These are phyloP conservation scores for Stegastes partitus DNA, from an alignment of 2,113 vertebrate species.

Conservation along the genomic window DNA sequence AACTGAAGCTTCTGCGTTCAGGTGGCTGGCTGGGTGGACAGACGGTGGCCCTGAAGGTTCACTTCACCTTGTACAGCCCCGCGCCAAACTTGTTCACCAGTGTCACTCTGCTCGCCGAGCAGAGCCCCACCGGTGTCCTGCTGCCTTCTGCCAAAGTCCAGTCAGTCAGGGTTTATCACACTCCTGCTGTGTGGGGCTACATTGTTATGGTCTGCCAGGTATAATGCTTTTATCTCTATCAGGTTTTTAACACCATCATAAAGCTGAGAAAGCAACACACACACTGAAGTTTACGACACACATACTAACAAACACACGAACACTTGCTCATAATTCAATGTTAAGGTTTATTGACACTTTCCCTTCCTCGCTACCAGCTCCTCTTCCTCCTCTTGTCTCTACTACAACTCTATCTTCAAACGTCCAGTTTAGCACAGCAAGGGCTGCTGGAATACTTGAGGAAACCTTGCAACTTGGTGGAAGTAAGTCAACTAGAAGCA, in stretches of 20 bases:
- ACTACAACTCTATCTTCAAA: conserved; percentile 77
- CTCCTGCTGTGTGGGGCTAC: conserved; percentile 51
- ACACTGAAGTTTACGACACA: too few relatives aligned
- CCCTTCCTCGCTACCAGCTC: conserved; percentile 72
- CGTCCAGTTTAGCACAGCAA: conserved; percentile 63
- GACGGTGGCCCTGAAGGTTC: conserved; percentile 70
- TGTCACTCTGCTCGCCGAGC: conserved; percentile 74
- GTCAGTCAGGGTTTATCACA: conserved; percentile 74
- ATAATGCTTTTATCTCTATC: conserved; percentile 3
- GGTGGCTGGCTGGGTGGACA: conserved; percentile 67
- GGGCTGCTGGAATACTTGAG: conserved; percentile 76
- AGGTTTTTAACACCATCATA: neutral
- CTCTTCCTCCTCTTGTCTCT: conserved; percentile 82
- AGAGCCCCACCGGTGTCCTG: conserved; percentile 42
- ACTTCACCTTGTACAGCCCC: conserved; percentile 83
- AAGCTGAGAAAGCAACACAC: too few relatives aligned
- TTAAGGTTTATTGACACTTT: neutral
- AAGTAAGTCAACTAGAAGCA: conserved; percentile 76
- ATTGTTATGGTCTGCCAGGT: conserved; percentile 79
- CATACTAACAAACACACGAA: too few relatives aligned
- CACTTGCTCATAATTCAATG: too few relatives aligned
- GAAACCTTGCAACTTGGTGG: conserved; percentile 79
- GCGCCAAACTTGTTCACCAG: conserved; percentile 79
- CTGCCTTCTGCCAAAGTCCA: conserved; percentile 70
- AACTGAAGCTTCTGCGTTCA: conserved; percentile 68